phyloP scores from a whole-genome alignment of 2,113 vertebrate species.

The Ammodytes dubius region DNA sequence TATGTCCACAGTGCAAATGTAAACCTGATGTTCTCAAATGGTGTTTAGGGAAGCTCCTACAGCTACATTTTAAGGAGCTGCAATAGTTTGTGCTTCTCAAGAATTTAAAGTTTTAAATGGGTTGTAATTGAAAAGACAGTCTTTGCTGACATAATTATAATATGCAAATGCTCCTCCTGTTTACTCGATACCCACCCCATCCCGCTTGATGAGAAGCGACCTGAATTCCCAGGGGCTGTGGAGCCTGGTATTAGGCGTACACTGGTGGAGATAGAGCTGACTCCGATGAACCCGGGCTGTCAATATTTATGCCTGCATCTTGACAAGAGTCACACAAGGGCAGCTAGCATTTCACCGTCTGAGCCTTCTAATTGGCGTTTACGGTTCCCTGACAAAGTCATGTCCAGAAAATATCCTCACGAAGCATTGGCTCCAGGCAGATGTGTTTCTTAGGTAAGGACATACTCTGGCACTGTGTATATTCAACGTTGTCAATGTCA shows the following conservation, averaged over 20 bases:
- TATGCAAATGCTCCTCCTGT: conserved; percentile 76
- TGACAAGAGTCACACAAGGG: conserved; percentile 75
- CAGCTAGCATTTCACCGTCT: conserved; percentile 63
- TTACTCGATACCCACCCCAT: conserved; percentile 42
- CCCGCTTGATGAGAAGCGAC: conserved; percentile 61
- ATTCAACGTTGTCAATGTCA: conserved; percentile 49
- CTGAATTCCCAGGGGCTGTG: conserved; percentile 65
- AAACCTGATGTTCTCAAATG: conserved; percentile 25
- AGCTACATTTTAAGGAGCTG: conserved; percentile 69
- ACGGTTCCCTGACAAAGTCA: conserved; percentile 73
- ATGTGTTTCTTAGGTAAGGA: conserved; percentile 44
- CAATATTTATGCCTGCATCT: conserved; percentile 80
- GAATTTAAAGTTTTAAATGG: conserved; percentile 68
- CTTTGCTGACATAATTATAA: conserved; percentile 74
- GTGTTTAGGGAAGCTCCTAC: conserved; percentile 46
- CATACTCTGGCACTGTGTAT: conserved; percentile 23
- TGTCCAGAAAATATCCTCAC: conserved; percentile 52
- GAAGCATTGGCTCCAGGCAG: conserved; percentile 18
- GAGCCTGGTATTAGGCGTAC: conserved; percentile 37
- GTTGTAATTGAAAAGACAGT: conserved; percentile 69
- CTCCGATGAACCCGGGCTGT: conserved; percentile 74
- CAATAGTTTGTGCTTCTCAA: conserved; percentile 54
- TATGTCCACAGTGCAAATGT: background rate
- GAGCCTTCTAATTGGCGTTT: conserved; percentile 80
- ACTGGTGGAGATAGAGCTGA: conserved; percentile 58